These are phyloP conservation scores for Micrasema minimum DNA, from an alignment of 1,140 invertebrate species.

Conservation along the genomic window DNA sequence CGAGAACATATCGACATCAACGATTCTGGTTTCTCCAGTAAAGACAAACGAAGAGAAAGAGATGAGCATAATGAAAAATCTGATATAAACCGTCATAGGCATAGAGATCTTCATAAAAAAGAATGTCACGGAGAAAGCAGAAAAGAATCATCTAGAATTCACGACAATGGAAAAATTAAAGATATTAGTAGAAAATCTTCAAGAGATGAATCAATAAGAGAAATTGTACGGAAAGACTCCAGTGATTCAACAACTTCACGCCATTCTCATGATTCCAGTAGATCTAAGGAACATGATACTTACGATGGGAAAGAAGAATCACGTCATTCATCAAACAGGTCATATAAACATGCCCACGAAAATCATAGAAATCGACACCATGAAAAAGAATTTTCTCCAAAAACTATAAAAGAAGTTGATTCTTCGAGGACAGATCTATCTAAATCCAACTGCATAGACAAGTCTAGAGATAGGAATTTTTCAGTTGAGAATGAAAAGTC, in stretches of 20 bases:
- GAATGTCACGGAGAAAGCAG: constrained; percentile 40
- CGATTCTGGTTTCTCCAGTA: constrained; percentile 33
- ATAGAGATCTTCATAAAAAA: constrained; percentile 48
- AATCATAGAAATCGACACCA: constrained; percentile 48
- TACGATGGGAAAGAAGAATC: constrained; percentile 62
- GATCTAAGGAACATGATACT: constrained; percentile 61
- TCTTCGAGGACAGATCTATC: neutral
- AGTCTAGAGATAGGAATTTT: constrained; percentile 29
- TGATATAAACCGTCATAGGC: constrained; percentile 46
- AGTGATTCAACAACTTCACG: constrained; percentile 66
- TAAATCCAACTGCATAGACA: constrained; percentile 41
- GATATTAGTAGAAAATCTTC: constrained; percentile 60
- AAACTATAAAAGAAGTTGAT: constrained; percentile 47
- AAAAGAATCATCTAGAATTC: constrained; percentile 38
- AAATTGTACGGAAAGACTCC: constrained; percentile 65
- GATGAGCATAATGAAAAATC: constrained; percentile 47
- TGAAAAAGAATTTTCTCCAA: constrained; percentile 49
- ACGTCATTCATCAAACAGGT: constrained; percentile 43
- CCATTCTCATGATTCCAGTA: constrained; percentile 63
- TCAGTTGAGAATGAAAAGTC: constrained; percentile 39
- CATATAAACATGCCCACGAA: constrained; percentile 43
- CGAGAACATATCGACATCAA: constrained; percentile 23
- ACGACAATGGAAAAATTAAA: constrained; percentile 58
- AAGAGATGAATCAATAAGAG: constrained; percentile 62
- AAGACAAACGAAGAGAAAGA: constrained; percentile 50